These are phyloP conservation scores for Copidosoma aretas DNA, from an alignment of 2,888 invertebrate species.

Conservation along the genomic window DNA sequence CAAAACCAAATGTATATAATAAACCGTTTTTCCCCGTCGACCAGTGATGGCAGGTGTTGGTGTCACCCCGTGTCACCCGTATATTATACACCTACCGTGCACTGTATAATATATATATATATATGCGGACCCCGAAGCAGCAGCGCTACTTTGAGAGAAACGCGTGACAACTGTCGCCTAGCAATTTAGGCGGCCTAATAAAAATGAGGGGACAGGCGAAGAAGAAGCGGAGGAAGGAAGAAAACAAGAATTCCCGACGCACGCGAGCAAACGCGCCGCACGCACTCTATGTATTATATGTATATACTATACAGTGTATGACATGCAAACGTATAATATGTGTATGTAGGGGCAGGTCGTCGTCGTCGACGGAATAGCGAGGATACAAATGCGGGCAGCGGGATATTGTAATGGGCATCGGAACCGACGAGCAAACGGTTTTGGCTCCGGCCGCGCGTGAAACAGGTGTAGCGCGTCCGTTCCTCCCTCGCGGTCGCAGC, in stretches of 20 bases:
- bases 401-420: slow-evolving; percentile 13
- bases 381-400: slow-evolving; percentile 34
- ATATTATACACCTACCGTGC: neutral
- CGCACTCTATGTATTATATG: too few species aligned
- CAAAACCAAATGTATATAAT: too few species aligned
- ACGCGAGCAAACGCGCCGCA: too few species aligned
- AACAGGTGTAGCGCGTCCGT: slow-evolving; percentile 30
- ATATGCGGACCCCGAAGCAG: neutral
- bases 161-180: slow-evolving; percentile 36
- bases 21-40: too few species aligned
- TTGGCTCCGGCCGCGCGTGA: slow-evolving; percentile 8
- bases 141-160: slow-evolving; percentile 3
- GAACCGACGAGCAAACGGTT: too few species aligned
- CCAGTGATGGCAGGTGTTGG: slow-evolving; percentile 32
- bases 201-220: slow-evolving; percentile 10
- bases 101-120: too few species aligned
- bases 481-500: neutral
- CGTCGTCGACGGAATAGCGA: slow-evolving; percentile 18
- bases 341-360: neutral
- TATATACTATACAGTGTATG: too few species aligned
- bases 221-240: neutral
- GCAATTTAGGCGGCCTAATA: slow-evolving; percentile 1
- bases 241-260: too few species aligned
- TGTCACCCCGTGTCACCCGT: neutral
- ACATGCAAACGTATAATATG: too few species aligned